Conservation (phyloP, 2,113 vertebrate genomes). For the Odontophorus gujanensis region DNA sequence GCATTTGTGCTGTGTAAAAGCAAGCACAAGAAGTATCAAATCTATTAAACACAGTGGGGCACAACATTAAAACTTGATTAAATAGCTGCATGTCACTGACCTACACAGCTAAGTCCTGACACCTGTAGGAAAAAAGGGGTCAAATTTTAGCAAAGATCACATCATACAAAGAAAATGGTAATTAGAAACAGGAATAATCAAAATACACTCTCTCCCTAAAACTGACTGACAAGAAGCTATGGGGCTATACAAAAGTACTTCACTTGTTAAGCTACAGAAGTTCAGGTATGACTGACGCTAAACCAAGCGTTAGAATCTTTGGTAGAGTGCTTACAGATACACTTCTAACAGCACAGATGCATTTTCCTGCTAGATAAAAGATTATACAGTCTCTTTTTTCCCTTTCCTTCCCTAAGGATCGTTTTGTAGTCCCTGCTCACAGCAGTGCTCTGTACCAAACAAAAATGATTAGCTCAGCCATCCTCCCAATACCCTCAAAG, state of each 20-base stretch:
- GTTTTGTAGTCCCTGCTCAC: accelerated
- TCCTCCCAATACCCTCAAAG: accelerated
- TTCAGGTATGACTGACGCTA: accelerated
- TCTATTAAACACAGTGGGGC: neutral
- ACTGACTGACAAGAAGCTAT: neutral
- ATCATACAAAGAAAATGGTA: accelerated
- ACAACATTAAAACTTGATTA: neutral
- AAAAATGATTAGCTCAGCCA: neutral
- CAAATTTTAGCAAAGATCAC: neutral
- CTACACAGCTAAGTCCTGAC: neutral
- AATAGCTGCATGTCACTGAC: accelerated
- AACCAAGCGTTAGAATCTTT: too few relatives aligned
- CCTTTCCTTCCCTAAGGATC: neutral
- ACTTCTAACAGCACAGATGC: neutral
- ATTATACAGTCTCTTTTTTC: neutral
- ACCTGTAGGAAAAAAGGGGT: accelerated
- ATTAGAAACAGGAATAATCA: neutral
- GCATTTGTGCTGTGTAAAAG: accelerated
- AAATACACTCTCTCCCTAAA: too few relatives aligned
- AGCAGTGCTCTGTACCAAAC: neutral
- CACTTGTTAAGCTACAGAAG: neutral
- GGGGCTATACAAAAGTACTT: neutral
- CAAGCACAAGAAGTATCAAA: accelerated
- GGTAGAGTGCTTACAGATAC: neutral
- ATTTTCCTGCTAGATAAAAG: neutral